phyloP scores from a whole-genome alignment of 92 coral and sea anemone genomes.

The Palythoa grandiflora region DNA sequence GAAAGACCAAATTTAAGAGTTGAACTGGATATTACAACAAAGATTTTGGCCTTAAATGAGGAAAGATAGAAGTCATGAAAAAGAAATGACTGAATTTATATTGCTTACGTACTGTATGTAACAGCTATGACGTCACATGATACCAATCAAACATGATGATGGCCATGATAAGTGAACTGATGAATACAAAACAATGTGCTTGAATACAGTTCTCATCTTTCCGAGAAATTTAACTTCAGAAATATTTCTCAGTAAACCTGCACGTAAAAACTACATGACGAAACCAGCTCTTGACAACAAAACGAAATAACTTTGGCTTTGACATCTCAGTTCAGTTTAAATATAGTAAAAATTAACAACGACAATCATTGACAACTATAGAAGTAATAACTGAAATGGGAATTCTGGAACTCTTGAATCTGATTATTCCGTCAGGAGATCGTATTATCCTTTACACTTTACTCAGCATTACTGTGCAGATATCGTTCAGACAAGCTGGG shows the following conservation, averaged over 20 bases:
- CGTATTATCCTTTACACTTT: neutral
- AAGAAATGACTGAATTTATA: neutral
- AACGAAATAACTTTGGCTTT: neutral
- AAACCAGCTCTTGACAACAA: too few species aligned
- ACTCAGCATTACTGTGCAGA: neutral
- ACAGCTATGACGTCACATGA: neutral
- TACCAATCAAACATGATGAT: neutral
- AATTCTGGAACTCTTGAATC: too few species aligned
- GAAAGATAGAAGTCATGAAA: neutral
- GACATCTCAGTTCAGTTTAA: too few species aligned
- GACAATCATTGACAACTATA: too few species aligned
- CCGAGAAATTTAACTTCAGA: neutral
- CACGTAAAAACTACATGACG: too few species aligned
- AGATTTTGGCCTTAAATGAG: neutral
- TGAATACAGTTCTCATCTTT: neutral
- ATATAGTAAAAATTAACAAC: too few species aligned
- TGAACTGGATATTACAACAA: too few species aligned
- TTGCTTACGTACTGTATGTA: neutral
- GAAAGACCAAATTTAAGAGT: too few species aligned
- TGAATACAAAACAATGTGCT: neutral
- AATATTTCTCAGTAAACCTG: neutral
- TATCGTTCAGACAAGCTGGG: neutral
- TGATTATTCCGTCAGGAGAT: too few species aligned
- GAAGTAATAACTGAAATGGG: too few species aligned
- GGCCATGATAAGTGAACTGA: neutral